phyloP scores from a whole-genome alignment of 2,888 invertebrate genomes.

The Spisula solida region DNA sequence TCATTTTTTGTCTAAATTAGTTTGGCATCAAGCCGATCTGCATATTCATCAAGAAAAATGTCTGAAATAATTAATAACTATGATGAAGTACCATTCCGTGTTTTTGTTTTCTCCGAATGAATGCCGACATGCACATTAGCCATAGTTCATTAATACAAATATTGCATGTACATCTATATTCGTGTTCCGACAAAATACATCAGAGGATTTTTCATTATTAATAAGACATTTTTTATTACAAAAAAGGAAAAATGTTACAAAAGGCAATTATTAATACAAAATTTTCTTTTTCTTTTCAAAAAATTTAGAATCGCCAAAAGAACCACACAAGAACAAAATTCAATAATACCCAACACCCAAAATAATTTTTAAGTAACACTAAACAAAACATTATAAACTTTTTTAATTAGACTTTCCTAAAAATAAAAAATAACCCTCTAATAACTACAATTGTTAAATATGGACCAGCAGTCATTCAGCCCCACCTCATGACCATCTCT shows the following conservation, averaged over 20 bases:
- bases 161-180: not conserved
- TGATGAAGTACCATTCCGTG: conserved; percentile 35
- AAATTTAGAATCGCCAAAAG: too few species aligned
- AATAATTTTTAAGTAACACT: not conserved
- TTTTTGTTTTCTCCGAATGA: conserved; percentile 19
- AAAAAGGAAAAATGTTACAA: too few species aligned
- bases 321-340: too few species aligned
- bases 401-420: too few species aligned
- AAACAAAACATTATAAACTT: not conserved
- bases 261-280: too few species aligned
- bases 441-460: too few species aligned
- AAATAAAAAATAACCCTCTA: too few species aligned
- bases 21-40: conserved; percentile 10
- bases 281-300: too few species aligned
- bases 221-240: too few species aligned
- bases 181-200: not conserved
- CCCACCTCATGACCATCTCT: too few species aligned
- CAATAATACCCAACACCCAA: not conserved
- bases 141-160: not conserved
- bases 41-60: conserved; percentile 39
- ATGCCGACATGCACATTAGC: conserved; percentile 15
- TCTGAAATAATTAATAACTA: conserved; percentile 41
- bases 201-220: too few species aligned
- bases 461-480: too few species aligned
- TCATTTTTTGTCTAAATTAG: conserved; percentile 53